These are phyloP conservation scores for Orientallactaga bullata DNA, from an alignment of 2,113 vertebrate genomes.

Conservation along the genomic window DNA sequence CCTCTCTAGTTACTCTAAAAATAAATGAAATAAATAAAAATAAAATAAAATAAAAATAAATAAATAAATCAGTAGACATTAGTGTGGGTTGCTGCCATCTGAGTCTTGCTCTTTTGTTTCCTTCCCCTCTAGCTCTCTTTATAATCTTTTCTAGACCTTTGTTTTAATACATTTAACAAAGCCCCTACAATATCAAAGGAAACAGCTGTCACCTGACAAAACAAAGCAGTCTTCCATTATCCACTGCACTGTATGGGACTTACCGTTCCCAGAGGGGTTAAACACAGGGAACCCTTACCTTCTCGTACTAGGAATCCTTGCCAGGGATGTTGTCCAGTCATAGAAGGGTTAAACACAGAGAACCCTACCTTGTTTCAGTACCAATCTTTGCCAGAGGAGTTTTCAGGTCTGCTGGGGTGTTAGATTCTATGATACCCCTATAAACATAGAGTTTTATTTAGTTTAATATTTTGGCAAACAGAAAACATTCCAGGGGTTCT, in stretches of 20 bases:
- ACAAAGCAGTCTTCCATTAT: not conserved
- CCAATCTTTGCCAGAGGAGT: not conserved
- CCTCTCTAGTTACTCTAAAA: not conserved
- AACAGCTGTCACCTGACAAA: not conserved
- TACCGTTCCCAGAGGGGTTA: not conserved
- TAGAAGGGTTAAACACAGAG: not conserved
- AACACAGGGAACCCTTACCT: not conserved
- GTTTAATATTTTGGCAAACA: not conserved
- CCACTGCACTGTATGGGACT: not conserved
- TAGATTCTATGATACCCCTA: not conserved
- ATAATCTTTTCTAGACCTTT: not conserved
- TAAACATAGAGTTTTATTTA: not conserved
- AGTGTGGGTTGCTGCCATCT: accelerated
- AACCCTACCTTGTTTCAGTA: not conserved
- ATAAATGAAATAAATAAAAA: too few species aligned
- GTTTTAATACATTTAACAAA: not conserved
- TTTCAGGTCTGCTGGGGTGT: not conserved
- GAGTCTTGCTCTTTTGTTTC: not conserved
- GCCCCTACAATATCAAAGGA: not conserved
- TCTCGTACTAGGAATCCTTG: not conserved
- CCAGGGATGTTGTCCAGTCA: not conserved
- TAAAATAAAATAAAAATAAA: too few species aligned
- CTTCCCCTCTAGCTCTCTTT: not conserved
- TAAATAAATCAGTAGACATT: not conserved
- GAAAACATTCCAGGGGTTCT: not conserved